Evolutionary conservation across 2,797 vertebrate genomes (phyloP).

Genomic region (Lepus townsendii): DNA sequence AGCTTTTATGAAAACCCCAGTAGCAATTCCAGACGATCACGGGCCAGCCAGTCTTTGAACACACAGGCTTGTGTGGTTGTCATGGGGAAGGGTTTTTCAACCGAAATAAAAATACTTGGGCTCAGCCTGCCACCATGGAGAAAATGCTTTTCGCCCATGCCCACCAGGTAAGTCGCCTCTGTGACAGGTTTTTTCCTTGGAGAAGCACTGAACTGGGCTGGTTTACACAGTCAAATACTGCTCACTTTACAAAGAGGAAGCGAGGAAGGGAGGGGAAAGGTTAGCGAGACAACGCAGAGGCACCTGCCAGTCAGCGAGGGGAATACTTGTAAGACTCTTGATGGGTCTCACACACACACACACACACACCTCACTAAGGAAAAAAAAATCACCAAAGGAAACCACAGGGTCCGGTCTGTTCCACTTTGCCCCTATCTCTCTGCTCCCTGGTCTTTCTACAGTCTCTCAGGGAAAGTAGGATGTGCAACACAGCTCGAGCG

Average conservation of each 20-base stretch:
- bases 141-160: constrained; percentile 83
- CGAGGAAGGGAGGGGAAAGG: constrained; percentile 71
- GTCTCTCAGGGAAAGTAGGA: constrained; percentile 82
- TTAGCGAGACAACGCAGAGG: constrained; percentile 71
- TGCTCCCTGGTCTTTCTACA: constrained; percentile 80
- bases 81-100: constrained; percentile 50
- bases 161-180: constrained; percentile 85
- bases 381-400: constrained; percentile 49
- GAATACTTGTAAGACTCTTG: constrained; percentile 80
- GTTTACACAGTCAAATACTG: constrained; percentile 85
- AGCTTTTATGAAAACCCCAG: constrained; percentile 37
- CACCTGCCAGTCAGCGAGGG: constrained; percentile 79
- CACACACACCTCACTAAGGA: constrained; percentile 63
- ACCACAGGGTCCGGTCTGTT: constrained; percentile 39
- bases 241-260: constrained; percentile 76
- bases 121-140: constrained; percentile 78
- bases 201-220: constrained; percentile 85
- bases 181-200: constrained; percentile 85
- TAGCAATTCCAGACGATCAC: background rate
- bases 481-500: constrained; percentile 67
- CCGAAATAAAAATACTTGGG: constrained; percentile 78
- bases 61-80: constrained; percentile 35
- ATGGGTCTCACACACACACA: constrained; percentile 36
- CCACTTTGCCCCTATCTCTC: constrained; percentile 73
- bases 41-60: background rate